Conservation (phyloP, 92 coral and sea anemone species). For the Anthopleura xanthogrammica region DNA sequence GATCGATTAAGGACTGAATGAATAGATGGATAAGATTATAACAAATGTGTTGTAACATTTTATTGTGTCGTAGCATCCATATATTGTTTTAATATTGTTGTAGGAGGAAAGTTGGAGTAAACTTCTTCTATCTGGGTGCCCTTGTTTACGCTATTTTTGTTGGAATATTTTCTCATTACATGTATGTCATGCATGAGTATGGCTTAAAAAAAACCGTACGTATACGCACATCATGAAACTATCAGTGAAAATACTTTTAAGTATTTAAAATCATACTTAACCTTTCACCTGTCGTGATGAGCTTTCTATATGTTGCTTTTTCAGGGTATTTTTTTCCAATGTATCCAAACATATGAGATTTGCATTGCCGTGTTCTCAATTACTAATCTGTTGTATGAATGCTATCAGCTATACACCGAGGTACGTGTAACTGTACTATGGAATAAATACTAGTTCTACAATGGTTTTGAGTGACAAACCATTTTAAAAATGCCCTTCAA, state of each 20-base stretch:
- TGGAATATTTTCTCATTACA: constrained; percentile 37
- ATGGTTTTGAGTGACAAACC: too few relatives aligned
- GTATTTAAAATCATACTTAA: too few relatives aligned
- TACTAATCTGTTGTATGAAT: constrained; percentile 31
- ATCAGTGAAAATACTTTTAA: too few relatives aligned
- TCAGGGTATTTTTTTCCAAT: constrained; percentile 6
- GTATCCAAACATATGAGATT: constrained; percentile 23
- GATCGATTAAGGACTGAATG: too few relatives aligned
- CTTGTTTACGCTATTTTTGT: constrained; percentile 44
- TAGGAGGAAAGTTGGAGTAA: constrained; percentile 56
- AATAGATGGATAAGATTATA: too few relatives aligned
- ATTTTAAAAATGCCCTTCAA: too few relatives aligned
- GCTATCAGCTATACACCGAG: constrained; percentile 40
- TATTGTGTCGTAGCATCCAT: too few relatives aligned
- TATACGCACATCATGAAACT: too few relatives aligned
- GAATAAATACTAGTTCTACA: too few relatives aligned
- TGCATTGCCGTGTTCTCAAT: constrained; percentile 23
- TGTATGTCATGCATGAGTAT: constrained; percentile 28
- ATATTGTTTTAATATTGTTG: too few relatives aligned
- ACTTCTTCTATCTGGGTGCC: constrained; percentile 50
- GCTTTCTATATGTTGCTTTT: not conserved
- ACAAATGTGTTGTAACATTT: too few relatives aligned
- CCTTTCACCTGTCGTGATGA: too few relatives aligned
- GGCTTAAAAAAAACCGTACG: not conserved
- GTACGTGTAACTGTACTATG: not conserved